Conservation (phyloP, 2,797 vertebrate species). For the Ceryle rudis region DNA sequence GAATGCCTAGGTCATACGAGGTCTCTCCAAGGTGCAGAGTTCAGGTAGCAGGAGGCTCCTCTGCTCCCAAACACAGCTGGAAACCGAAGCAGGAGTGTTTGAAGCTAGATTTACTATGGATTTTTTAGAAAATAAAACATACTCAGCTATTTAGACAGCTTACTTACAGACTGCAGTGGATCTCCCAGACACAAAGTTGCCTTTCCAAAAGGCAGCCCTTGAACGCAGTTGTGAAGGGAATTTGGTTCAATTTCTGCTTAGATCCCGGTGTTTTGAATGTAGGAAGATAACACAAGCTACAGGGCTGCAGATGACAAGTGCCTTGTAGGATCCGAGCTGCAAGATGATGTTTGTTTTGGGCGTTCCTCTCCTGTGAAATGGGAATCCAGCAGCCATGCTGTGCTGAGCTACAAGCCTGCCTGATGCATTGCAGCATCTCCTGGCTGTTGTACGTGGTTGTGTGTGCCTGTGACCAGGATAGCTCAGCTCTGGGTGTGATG, state of each 20-base stretch:
- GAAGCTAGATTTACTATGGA: background rate
- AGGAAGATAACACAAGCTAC: background rate
- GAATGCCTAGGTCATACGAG: rapidly evolving
- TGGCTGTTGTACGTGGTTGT: background rate
- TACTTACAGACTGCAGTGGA: background rate
- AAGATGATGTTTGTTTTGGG: background rate
- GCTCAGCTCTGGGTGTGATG: background rate
- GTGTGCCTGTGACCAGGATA: background rate
- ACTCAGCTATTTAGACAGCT: background rate
- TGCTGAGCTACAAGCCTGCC: background rate
- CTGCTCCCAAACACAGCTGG: background rate
- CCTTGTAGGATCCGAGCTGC: background rate
- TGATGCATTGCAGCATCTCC: background rate
- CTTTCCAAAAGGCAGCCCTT: background rate
- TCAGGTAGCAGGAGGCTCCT: background rate
- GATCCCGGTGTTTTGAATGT: rapidly evolving
- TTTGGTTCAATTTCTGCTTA: background rate
- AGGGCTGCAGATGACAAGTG: background rate
- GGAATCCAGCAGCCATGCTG: background rate
- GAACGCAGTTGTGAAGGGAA: background rate
- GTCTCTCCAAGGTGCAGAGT: background rate
- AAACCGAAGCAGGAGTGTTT: background rate
- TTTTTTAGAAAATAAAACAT: background rate
- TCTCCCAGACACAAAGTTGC: background rate
- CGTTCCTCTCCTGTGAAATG: background rate